phyloP scores from a whole-genome alignment of 2,888 invertebrate genomes.

The Volucella inanis region DNA sequence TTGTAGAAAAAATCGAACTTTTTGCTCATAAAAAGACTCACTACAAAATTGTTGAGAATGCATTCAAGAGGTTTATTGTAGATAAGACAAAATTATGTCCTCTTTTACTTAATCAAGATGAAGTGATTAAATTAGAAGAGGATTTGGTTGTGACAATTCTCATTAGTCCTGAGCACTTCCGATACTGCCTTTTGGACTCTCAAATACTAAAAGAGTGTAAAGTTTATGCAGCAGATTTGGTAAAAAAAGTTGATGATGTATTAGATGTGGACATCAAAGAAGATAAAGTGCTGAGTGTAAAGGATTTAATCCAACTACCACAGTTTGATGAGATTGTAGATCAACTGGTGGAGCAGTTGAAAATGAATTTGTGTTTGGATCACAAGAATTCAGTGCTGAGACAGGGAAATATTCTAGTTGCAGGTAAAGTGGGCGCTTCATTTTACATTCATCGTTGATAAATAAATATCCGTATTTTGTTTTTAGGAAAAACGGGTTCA shows the following conservation, averaged over 20 bases:
- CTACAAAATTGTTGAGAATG: conserved; percentile 82
- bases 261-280: conserved; percentile 80
- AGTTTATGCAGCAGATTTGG: conserved; percentile 81
- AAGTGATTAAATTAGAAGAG: conserved; percentile 81
- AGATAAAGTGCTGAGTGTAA: conserved; percentile 78
- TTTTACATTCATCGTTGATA: background rate
- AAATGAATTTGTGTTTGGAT: conserved; percentile 81
- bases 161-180: conserved; percentile 82
- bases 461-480: too few species aligned
- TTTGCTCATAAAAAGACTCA: conserved; percentile 81
- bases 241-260: conserved; percentile 84
- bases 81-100: conserved; percentile 80
- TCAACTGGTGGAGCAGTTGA: conserved; percentile 79
- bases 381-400: conserved; percentile 79
- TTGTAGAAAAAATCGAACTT: conserved; percentile 82
- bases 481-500: conserved; percentile 87
- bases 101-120: conserved; percentile 82
- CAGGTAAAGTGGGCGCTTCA: conserved; percentile 79
- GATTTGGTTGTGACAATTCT: conserved; percentile 80
- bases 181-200: conserved; percentile 82
- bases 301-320: conserved; percentile 81
- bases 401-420: conserved; percentile 83
- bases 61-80: conserved; percentile 82
- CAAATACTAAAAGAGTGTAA: conserved; percentile 82
- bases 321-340: conserved; percentile 81